These are phyloP conservation scores for Etheostoma spectabile DNA, from an alignment of 2,113 vertebrate genomes.

Conservation along the genomic window DNA sequence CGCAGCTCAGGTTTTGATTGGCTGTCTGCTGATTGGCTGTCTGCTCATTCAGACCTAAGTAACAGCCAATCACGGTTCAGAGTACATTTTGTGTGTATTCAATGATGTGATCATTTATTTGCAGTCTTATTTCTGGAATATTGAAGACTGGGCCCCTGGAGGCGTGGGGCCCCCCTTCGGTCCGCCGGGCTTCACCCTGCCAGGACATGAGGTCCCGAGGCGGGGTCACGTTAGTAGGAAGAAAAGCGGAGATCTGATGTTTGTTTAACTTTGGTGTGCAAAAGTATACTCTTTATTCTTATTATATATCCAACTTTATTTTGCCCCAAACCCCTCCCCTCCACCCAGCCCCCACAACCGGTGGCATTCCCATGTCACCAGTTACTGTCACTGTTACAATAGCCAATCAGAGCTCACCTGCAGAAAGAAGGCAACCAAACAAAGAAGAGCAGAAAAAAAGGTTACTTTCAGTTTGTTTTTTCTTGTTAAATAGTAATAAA, in stretches of 20 bases:
- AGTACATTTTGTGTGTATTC: not conserved
- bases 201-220: not conserved
- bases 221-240: conserved; percentile 60
- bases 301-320: conserved; percentile 85
- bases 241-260: conserved; percentile 76
- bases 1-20: no score
- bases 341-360: conserved; percentile 76
- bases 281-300: conserved; percentile 87
- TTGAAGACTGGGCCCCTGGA: not conserved
- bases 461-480: conserved; percentile 83
- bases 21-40: not conserved
- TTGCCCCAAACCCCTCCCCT: conserved; percentile 75
- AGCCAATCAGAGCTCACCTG: conserved; percentile 87
- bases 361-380: conserved; percentile 79
- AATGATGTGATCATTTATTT: not conserved
- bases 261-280: conserved; percentile 85
- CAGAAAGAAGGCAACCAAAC: conserved; percentile 85
- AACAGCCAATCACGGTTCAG: not conserved
- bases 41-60: not conserved
- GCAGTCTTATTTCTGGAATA: not conserved
- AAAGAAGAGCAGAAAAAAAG: conserved; percentile 86
- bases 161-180: not conserved
- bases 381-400: conserved; percentile 86
- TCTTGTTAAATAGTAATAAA: conserved; percentile 91
- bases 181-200: not conserved